Percentiles rank a stretch among this genome's conserved stretches.
Conservation (phyloP, 1,140 invertebrate species). For the Aporrectodea caliginosa region DNA sequence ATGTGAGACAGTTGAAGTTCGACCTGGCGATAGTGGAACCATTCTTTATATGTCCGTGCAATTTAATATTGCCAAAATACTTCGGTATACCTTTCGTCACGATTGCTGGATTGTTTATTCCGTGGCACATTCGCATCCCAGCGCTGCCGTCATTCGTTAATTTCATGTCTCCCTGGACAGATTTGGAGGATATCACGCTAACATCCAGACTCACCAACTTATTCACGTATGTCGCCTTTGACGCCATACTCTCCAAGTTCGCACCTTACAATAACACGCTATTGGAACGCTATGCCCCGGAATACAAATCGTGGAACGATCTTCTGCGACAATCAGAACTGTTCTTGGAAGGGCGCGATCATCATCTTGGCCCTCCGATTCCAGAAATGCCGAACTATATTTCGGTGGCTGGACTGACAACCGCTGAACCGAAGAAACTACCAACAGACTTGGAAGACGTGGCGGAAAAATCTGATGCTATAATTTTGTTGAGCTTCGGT, state of each 20-base stretch:
- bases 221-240: background rate
- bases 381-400: conserved; percentile 21
- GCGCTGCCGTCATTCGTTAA: conserved; percentile 5
- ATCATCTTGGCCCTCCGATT: conserved; percentile 11
- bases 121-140: background rate
- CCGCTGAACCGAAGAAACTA: background rate
- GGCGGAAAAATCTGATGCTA: background rate
- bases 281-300: background rate
- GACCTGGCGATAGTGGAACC: conserved; percentile 6
- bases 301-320: background rate
- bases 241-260: background rate
- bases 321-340: conserved; percentile 6
- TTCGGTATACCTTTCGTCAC: conserved; percentile 6
- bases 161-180: background rate
- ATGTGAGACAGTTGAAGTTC: background rate
- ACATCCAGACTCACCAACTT: background rate
- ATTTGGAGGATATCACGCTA: background rate
- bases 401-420: conserved; percentile 10
- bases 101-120: background rate
- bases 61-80: conserved; percentile 3
- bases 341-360: background rate
- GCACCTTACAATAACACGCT: background rate
- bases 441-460: conserved; percentile 5
- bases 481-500: conserved; percentile 26
- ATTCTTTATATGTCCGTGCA: background rate